A percentile compares a stretch with the other conserved stretches of the same genome.
Evolutionary conservation across 2,888 invertebrate species (phyloP).

Genomic region (Podabrus alpinus): DNA sequence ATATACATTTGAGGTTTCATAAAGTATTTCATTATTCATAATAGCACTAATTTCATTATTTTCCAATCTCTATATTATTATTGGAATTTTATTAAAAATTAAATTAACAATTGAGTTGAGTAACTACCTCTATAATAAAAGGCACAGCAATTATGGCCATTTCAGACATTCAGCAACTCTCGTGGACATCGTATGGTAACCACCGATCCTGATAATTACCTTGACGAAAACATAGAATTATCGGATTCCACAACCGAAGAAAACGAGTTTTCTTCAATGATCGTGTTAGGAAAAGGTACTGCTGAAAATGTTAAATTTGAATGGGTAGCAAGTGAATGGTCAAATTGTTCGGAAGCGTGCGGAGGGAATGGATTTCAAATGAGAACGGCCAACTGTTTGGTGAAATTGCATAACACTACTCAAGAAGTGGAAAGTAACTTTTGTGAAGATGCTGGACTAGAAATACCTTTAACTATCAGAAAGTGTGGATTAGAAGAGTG

Average conservation of each 20-base stretch:
- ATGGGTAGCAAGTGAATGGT: conserved; percentile 86
- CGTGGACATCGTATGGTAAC: conserved; percentile 71
- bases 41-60: neutral
- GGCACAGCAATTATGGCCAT: conserved; percentile 80
- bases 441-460: conserved; percentile 73
- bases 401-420: conserved; percentile 61
- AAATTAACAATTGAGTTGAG: conserved; percentile 10
- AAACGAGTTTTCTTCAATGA: conserved; percentile 35
- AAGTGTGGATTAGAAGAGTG: conserved; percentile 71
- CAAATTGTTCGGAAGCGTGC: conserved; percentile 82
- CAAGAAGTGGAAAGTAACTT: conserved; percentile 66
- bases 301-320: conserved; percentile 65
- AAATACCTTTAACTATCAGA: conserved; percentile 65
- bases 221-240: conserved; percentile 53
- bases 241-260: conserved; percentile 32
- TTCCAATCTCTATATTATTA: neutral
- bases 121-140: conserved; percentile 51
- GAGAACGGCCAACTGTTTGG: conserved; percentile 74
- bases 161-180: conserved; percentile 74
- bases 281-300: conserved; percentile 39
- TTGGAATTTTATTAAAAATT: neutral
- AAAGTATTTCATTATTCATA: neutral
- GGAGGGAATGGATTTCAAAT: conserved; percentile 76
- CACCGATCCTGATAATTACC: conserved; percentile 55
- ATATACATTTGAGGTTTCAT: neutral